A percentile compares a stretch with the other conserved stretches of the same genome.
phyloP scores from a whole-genome alignment of 2,797 vertebrate species.

The Clarias laeviceps region DNA sequence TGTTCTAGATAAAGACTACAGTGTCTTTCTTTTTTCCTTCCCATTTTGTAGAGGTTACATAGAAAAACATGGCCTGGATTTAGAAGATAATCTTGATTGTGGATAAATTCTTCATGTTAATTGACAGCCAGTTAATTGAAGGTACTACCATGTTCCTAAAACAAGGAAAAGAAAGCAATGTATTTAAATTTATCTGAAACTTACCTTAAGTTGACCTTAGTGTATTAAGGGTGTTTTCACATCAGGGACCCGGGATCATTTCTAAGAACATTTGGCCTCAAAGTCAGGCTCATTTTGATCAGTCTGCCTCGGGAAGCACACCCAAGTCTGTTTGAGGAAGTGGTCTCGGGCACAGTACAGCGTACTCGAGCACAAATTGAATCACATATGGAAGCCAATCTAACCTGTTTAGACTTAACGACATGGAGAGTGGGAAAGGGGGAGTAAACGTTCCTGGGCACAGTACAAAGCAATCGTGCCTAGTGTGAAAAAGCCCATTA shows the following conservation, averaged over 20 bases:
- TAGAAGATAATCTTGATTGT: conserved; percentile 70
- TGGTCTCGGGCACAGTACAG: too few species aligned
- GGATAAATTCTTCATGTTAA: conserved; percentile 7
- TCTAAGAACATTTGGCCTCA: too few species aligned
- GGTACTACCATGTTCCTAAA: conserved; percentile 53
- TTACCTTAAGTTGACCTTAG: conserved; percentile 47
- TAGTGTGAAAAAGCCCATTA: conserved; percentile 69
- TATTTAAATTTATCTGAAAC: conserved; percentile 39
- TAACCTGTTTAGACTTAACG: too few species aligned
- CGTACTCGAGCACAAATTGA: too few species aligned
- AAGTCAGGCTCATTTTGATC: too few species aligned
- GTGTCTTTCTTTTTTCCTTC: conserved; percentile 35
- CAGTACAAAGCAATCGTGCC: conserved; percentile 71
- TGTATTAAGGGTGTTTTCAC: conserved; percentile 59
- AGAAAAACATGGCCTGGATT: conserved; percentile 76
- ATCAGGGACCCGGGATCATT: too few species aligned
- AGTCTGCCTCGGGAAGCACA: too few species aligned
- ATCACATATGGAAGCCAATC: too few species aligned
- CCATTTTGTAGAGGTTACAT: conserved; percentile 72
- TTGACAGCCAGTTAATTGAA: conserved; percentile 3
- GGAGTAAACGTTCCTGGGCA: too few species aligned
- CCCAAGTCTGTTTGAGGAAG: conserved; percentile 51
- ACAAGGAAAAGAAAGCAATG: conserved; percentile 49
- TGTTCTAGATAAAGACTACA: neutral
- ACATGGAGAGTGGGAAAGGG: too few species aligned